A percentile compares a stretch with the other conserved stretches of the same genome.
Evolutionary conservation across 2,113 vertebrate species (phyloP).

Genomic region (Ciconia boyciana): DNA sequence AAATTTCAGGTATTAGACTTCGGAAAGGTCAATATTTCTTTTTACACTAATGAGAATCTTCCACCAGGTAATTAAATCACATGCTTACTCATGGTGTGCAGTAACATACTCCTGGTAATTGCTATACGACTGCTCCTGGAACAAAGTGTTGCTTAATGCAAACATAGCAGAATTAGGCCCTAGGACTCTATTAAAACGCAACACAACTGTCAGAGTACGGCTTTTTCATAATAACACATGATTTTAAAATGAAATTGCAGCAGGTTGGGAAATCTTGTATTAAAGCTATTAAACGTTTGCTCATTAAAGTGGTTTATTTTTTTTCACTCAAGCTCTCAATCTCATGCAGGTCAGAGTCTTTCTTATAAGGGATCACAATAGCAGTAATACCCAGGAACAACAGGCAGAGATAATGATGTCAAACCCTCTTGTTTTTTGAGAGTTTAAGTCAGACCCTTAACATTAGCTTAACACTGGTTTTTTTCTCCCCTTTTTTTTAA

Average conservation of each 20-base stretch:
- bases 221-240: not conserved
- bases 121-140: not conserved
- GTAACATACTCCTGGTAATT: conserved; percentile 10
- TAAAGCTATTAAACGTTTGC: not conserved
- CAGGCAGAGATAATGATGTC: not conserved
- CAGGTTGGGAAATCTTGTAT: conserved; percentile 32
- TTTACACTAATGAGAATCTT: not conserved
- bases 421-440: conserved; percentile 3
- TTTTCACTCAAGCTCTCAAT: not conserved
- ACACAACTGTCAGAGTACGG: not conserved
- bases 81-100: conserved; percentile 11
- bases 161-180: not conserved
- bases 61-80: conserved; percentile 8
- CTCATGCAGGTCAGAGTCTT: not conserved
- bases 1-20: not conserved
- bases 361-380: not conserved
- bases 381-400: not conserved
- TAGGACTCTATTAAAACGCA: not conserved
- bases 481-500: not conserved
- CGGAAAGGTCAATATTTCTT: not conserved
- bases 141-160: conserved; percentile 10
- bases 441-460: not conserved
- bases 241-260: not conserved
- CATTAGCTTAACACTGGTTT: not conserved
- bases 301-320: not conserved